Evolutionary conservation across 1,140 invertebrate genomes (phyloP).

Genomic region (Galleria mellonella): DNA sequence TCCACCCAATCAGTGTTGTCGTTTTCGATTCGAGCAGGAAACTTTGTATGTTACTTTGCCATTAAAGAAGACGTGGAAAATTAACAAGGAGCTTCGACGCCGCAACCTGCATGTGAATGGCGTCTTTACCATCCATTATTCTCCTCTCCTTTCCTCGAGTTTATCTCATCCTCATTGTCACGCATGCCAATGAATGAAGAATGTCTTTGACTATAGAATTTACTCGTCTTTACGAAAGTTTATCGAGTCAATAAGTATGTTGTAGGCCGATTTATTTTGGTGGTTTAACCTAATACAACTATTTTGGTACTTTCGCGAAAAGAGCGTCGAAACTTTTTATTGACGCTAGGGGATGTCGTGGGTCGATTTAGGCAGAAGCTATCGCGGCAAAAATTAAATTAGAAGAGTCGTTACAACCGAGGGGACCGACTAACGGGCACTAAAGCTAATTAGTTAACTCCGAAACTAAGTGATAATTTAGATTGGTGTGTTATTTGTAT

Average conservation of each 20-base stretch:
- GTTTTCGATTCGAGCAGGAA: slow-evolving; percentile 34
- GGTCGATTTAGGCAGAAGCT: slow-evolving; percentile 37
- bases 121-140: slow-evolving; percentile 44
- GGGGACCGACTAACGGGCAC: slow-evolving; percentile 41
- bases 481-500: slow-evolving; percentile 24
- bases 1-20: slow-evolving; percentile 40
- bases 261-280: no score
- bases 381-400: slow-evolving; percentile 56
- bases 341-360: slow-evolving; percentile 15
- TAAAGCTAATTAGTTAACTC: slow-evolving; percentile 56
- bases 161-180: slow-evolving; percentile 38
- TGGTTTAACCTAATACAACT: no score
- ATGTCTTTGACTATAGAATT: slow-evolving; percentile 10
- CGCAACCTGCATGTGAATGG: slow-evolving; percentile 51
- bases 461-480: slow-evolving; percentile 64
- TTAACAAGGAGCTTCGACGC: slow-evolving; percentile 42
- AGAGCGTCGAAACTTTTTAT: slow-evolving; percentile 24
- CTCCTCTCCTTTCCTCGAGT: slow-evolving; percentile 32
- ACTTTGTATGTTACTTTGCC: slow-evolving; percentile 55
- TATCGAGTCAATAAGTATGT: not conserved
- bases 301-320: no score
- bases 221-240: not conserved
- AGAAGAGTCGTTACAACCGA: slow-evolving; percentile 44
- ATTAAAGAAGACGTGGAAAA: slow-evolving; percentile 49
- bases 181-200: slow-evolving; percentile 31